Conservation (phyloP, 1,140 invertebrate species). For the Drosophila pseudoobscura region DNA sequence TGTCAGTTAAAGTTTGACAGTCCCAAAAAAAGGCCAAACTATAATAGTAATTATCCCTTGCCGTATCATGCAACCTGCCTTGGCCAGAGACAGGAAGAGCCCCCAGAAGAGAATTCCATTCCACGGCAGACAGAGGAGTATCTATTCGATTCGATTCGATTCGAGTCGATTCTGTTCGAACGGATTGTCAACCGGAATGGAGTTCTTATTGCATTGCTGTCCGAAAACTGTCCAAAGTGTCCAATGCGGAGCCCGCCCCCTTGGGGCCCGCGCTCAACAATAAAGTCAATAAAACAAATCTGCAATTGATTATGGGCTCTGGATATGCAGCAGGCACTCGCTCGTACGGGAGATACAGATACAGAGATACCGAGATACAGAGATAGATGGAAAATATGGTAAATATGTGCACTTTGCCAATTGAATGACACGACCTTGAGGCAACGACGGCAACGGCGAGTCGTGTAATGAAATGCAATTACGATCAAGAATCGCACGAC, state of each 20-base stretch:
- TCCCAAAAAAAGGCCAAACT: too few species aligned
- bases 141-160: too few species aligned
- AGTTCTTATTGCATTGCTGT: conserved; percentile 39
- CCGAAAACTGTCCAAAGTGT: conserved; percentile 38
- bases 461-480: conserved; percentile 81
- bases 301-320: conserved; percentile 71
- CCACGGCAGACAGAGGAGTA: too few species aligned
- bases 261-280: conserved; percentile 47
- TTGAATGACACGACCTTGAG: conserved; percentile 66
- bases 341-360: background rate
- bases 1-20: conserved; percentile 62
- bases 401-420: conserved; percentile 46
- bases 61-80: too few species aligned
- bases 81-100: too few species aligned
- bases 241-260: conserved; percentile 3
- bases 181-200: too few species aligned
- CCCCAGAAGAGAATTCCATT: too few species aligned
- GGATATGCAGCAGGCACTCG: conserved; percentile 26
- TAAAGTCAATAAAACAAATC: conserved; percentile 72
- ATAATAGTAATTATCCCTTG: too few species aligned
- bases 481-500: conserved; percentile 72
- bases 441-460: conserved; percentile 41
- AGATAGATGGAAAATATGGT: background rate
- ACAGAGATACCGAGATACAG: too few species aligned
- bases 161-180: too few species aligned